Evolutionary conservation across 2,888 invertebrate genomes (phyloP).

Genomic region (Idaea dimidiata): DNA sequence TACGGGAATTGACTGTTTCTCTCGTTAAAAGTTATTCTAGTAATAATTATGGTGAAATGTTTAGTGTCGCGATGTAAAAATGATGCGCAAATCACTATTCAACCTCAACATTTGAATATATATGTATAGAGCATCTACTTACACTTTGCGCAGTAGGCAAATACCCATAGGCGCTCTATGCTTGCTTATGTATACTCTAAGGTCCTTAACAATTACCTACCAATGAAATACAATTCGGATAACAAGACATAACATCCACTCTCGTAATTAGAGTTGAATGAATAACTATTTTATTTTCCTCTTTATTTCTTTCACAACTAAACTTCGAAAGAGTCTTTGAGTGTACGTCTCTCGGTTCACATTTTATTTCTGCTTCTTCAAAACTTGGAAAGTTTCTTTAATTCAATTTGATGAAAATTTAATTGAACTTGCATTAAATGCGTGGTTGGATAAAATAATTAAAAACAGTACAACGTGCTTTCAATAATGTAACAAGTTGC

Average conservation of each 20-base stretch:
- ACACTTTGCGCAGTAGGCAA: no score
- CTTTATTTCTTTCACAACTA: constrained; percentile 8
- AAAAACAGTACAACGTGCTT: neutral
- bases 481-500: neutral
- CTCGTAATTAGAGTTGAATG: constrained; percentile 15
- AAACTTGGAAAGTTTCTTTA: neutral
- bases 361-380: neutral
- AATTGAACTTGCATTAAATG: neutral
- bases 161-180: no score
- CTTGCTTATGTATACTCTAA: no score
- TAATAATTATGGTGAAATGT: no score
- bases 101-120: no score
- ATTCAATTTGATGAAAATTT: neutral
- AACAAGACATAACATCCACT: neutral
- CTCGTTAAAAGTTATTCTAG: no score
- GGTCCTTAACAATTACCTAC: constrained; percentile 3
- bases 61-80: no score
- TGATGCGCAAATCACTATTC: no score
- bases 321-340: constrained; percentile 14
- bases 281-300: constrained; percentile 7
- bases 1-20: no score
- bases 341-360: constrained; percentile 3
- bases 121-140: no score
- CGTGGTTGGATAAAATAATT: neutral
- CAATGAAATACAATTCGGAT: neutral